Base-by-base conservation (phyloP, 2,797 vertebrate species). In the Betta splendens region DNA sequence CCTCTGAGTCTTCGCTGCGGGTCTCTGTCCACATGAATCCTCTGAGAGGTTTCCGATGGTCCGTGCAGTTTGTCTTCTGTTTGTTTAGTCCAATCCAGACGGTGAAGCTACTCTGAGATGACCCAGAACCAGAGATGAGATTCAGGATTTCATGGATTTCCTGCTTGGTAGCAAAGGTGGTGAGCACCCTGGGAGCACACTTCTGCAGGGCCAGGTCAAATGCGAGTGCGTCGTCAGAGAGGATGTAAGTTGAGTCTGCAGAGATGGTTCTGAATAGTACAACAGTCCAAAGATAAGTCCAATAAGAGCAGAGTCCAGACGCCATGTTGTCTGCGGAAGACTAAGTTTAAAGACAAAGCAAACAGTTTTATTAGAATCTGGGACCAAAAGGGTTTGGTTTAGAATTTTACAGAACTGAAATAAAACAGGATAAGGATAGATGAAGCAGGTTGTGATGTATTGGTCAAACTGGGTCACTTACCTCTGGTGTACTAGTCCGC, bases 71-170 rank as follows among this genome's bases (percentile, higher is more conserved):
- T 0, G 50, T 32, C 13, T 43, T 79, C 5, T 33, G 4, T 46
- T 82, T 92, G 49, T 57, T 84, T 47, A 97, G 83, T 3, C 93
- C 94, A 4, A 96, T 84, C 94, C 95, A 95, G 50, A 94, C 87
- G 0, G 45, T 6, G 31, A 69, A 28, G 0, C 48, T 2, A 0
- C 3, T 17, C 5, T 7, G 20, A n/a, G 2, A 1, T 0, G 1
- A 1, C 7, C 0, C 3, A 0, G 9, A 39, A 1, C 7, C 0
- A 2, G 38, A 35, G 40, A 91, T 2, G 2, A 89, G 69, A 0
- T 38, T 3, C 0, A 90, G 64, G 45, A 97, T 46, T 0, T 77
- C 23, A 0, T 0, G 2, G 8, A 85, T 43, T 53, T 96, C 94
- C 0, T 60, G 11, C 3, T 70, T 2, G 0, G 68, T 81, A 20